Evolutionary conservation across 1,140 invertebrate genomes (phyloP).

Genomic region (Aphelinus atriplicis): DNA sequence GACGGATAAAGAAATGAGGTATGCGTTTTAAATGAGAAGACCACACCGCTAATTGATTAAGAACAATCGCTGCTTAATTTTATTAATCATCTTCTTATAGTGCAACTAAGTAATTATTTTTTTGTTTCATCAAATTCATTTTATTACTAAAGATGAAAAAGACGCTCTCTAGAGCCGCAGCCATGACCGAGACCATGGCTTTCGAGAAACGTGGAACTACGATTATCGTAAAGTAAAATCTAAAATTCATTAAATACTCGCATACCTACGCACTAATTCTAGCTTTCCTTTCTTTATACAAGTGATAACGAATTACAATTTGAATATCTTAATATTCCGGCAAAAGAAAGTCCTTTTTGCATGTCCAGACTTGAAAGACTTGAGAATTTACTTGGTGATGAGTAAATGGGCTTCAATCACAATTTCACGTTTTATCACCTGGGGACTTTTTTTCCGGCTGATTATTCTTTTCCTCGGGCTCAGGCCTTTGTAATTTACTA

Average conservation of each 20-base stretch:
- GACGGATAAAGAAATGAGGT: slow-evolving; percentile 8
- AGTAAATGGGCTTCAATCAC: background rate
- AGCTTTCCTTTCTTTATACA: slow-evolving; percentile 8
- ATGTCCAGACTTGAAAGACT: slow-evolving; percentile 23
- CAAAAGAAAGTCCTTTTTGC: slow-evolving; percentile 6
- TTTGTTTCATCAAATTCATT: background rate
- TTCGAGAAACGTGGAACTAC: background rate
- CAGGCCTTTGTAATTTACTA: slow-evolving; percentile 12
- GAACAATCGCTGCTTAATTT: slow-evolving; percentile 22
- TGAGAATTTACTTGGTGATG: background rate
- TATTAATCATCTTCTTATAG: slow-evolving; percentile 32
- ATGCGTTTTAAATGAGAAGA: slow-evolving; percentile 33
- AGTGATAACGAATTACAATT: slow-evolving; percentile 9
- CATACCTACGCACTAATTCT: background rate
- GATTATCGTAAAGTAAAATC: background rate
- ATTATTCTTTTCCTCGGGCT: background rate
- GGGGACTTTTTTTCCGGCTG: too few relatives aligned
- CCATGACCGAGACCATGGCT: slow-evolving; percentile 33
- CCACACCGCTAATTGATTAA: slow-evolving; percentile 19
- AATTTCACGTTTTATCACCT: slow-evolving; percentile 19
- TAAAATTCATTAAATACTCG: slow-evolving; percentile 5
- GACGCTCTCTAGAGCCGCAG: background rate
- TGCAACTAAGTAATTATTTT: slow-evolving; percentile 14
- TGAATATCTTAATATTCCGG: background rate
- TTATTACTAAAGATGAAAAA: slow-evolving; percentile 33